Conservation (phyloP, 2,888 invertebrate species). For the Drosophila picticornis region DNA sequence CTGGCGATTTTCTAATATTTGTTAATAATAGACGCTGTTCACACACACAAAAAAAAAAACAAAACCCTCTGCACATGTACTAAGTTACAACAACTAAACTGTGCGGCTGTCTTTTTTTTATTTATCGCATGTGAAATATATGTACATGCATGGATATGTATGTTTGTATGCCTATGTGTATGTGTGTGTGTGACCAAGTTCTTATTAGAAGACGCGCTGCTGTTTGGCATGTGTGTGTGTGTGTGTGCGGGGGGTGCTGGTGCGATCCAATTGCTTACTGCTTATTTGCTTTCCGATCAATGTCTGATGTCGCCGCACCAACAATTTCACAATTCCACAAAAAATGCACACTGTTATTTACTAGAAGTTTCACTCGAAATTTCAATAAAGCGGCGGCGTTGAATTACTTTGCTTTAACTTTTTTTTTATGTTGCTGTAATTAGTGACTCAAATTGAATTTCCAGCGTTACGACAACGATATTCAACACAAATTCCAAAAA, state of each 20-base stretch:
- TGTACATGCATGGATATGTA: constrained; percentile 4
- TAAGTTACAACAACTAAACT: constrained; percentile 8
- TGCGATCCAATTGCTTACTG: constrained; percentile 51
- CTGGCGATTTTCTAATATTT: constrained; percentile 27
- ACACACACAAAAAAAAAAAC: constrained; percentile 8
- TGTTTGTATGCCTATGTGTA: constrained; percentile 7
- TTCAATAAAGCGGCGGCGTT: constrained; percentile 5
- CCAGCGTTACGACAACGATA: constrained; percentile 48
- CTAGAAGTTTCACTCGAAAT: constrained; percentile 48
- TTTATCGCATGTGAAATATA: constrained; percentile 24
- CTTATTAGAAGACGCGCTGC: constrained; percentile 55
- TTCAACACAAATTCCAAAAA: constrained; percentile 68
- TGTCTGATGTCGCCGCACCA: constrained; percentile 25
- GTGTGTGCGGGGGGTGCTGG: constrained; percentile 30
- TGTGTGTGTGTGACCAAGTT: constrained; percentile 39
- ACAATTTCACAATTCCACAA: constrained; percentile 57
- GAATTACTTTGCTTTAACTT: constrained; percentile 4
- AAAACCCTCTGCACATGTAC: neutral
- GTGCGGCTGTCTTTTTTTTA: constrained; percentile 18
- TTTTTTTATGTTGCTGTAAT: constrained; percentile 12
- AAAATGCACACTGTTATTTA: constrained; percentile 39
- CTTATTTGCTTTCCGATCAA: constrained; percentile 23
- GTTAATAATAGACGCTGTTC: constrained; percentile 34
- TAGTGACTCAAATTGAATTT: constrained; percentile 26
- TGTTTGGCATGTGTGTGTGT: constrained; percentile 31